Base-by-base conservation (phyloP, 1,140 invertebrate species). In the Drosophila pseudoananassae region DNA sequence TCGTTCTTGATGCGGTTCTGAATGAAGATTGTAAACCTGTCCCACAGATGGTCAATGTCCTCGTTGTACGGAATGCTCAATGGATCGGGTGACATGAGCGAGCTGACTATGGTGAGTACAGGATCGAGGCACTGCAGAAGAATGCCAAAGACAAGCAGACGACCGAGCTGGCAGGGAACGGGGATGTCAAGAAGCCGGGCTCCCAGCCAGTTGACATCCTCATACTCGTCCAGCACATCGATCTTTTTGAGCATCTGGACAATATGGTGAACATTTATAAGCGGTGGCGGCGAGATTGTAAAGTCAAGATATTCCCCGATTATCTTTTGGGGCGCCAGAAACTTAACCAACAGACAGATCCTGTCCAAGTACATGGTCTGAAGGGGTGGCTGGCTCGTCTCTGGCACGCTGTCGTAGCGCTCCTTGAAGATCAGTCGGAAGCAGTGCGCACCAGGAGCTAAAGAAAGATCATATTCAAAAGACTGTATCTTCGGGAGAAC, bases 71-170 rank as follows among this genome's bases (percentile, higher is more conserved):
- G 66, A n/a, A 83, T 64, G 12, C 55, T 53, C 49, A 91, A 14
- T 1, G 96, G 96, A 92, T 97, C 96, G 92, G 96, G 96, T 80
- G 97, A 95, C 1, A 96, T 94, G 55, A 99, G 92, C 43, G 95
- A 94, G 88, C 97, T 97, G 9, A 97, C 97, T 49, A 99, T 96
- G 0, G 98, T 99, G 20, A 99, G 92, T 23, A 99, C 94, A 4
- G 98, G 98, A 93, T 99, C 98, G 1, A 99, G 92, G 91, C 98
- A 99, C 91, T 98, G 98, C 27, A 99, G 93, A 4, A 98, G 95
- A 17, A 98, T 95, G 2, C 97, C 95, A 90, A 97, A 98, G 2
- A 99, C 92, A 23, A 99, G 92, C 95, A 98, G 97, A 93, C 98
- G 98, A 3, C 97, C 97, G 10, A 98, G 93, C 77, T 96, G 94